Base-by-base conservation (phyloP, 2,797 vertebrate species). In the Crenuchus spilurus region DNA sequence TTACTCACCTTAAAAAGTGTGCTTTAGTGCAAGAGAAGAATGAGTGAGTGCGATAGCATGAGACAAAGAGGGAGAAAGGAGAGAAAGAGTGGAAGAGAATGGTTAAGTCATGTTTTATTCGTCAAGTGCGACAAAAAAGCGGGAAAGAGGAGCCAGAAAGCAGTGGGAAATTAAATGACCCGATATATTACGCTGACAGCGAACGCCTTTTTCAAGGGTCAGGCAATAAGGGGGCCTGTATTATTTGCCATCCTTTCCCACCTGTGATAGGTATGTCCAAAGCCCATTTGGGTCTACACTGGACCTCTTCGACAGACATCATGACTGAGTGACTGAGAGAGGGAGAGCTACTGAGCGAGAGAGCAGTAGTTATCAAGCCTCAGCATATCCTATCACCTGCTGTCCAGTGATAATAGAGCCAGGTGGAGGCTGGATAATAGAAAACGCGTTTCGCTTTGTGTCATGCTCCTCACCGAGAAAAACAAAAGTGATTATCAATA, bases 401-500 rank as follows among this genome's bases (percentile, higher is more conserved):
- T 82, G 83, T 82, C 78, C 48, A 67, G 65, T 48, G 63, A 75
- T 82, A 83, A 80, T 82, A 73, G 84, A 81, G 61, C 70, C 82
- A 83, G 84, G 75, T 87, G 78, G 75, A 73, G 65, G 60, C 30
- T 48, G 42, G 66, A n/a, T 83, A 84, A 84, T 83, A 75, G 84
- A 79, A 86, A 87, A 81, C 76, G 78, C 76, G 76, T 69, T 81
- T 83, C 72, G 42, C 79, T 30, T 48, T 13, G 75, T 77, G 70
- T 74, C 75, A 75, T 70, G 73, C 49, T 74, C 57, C 52, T 76
- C 57, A 44, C 72, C 48, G 64, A 74, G 62, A 80, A 82, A n/a
- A 82, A 58, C 75, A 84, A 74, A 85, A 82, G 76, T 75, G 81
- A 83, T 82, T 81, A 85, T 87, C 75, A 73, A 80, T 82, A 81